Percentiles rank a stretch among this genome's conserved stretches.
Conservation (phyloP, 1,140 invertebrate genomes). For the Carcinoscorpius rotundicauda region DNA sequence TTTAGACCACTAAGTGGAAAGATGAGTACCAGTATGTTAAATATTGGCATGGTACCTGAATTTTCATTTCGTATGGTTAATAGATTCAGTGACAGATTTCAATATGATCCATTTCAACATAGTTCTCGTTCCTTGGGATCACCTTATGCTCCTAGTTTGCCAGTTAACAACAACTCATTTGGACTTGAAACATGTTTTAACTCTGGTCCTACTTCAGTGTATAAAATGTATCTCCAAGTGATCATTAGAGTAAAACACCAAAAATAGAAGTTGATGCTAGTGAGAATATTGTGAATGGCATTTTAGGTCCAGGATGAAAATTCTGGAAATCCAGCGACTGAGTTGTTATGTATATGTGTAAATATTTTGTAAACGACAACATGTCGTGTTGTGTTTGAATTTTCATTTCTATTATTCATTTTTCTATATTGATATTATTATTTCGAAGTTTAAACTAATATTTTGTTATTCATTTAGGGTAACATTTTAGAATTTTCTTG, state of each 20-base stretch:
- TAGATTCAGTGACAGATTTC: constrained; percentile 18
- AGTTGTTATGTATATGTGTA: constrained; percentile 95
- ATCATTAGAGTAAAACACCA: constrained; percentile 47
- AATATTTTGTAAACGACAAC: no score
- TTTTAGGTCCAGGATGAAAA: constrained; percentile 88
- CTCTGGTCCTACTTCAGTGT: constrained; percentile 25
- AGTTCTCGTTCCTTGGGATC: constrained; percentile 34
- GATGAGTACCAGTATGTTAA: constrained; percentile 9
- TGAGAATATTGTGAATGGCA: constrained; percentile 85
- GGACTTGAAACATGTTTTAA: constrained; percentile 51
- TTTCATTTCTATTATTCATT: no score
- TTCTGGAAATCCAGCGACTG: constrained; percentile 92
- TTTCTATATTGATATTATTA: no score
- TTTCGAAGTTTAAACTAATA: no score
- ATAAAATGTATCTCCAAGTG: constrained; percentile 66
- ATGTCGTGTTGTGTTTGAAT: no score
- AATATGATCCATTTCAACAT: constrained; percentile 24
- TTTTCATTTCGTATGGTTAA: not conserved
- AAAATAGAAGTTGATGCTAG: constrained; percentile 83
- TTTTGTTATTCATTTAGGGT: no score
- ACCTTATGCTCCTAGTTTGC: constrained; percentile 36
- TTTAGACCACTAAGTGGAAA: constrained; percentile 19
- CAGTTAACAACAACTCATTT: constrained; percentile 62
- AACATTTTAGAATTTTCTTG: no score
- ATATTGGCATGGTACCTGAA: constrained; percentile 11